phyloP scores from a whole-genome alignment of 2,797 vertebrate genomes.

The Sebastes trivittatus region DNA sequence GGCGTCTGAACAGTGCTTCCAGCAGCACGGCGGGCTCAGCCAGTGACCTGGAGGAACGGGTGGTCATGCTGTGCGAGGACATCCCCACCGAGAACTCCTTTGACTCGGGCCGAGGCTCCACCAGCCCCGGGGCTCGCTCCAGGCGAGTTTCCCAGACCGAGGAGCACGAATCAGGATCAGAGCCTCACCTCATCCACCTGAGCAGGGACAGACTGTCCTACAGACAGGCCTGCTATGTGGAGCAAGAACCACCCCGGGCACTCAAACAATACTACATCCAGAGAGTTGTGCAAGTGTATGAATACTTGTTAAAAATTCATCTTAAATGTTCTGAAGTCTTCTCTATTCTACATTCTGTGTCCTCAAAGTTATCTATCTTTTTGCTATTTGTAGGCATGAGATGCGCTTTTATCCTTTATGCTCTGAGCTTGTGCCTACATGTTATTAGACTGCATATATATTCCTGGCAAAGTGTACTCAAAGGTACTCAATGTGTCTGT shows the following conservation, averaged over 20 bases:
- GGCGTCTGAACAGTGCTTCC: constrained; percentile 48
- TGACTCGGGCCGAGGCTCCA: constrained; percentile 53
- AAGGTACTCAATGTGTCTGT: not conserved
- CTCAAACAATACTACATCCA: constrained; percentile 50
- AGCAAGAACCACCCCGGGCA: constrained; percentile 17
- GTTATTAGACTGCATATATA: constrained; percentile 6
- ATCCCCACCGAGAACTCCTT: constrained; percentile 52
- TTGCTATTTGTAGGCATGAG: not conserved
- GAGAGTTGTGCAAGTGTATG: constrained; percentile 64
- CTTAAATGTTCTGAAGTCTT: not conserved
- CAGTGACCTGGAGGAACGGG: constrained; percentile 75
- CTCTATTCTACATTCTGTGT: not conserved
- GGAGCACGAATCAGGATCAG: constrained; percentile 34
- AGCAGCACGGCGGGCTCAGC: constrained; percentile 55
- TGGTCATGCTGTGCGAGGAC: constrained; percentile 82
- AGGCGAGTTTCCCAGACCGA: constrained; percentile 59
- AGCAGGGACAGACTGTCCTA: constrained; percentile 57
- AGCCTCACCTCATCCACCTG: constrained; percentile 24
- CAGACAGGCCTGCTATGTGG: constrained; percentile 48
- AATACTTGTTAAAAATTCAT: not conserved
- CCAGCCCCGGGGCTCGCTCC: constrained; percentile 35
- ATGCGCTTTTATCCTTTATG: not conserved
- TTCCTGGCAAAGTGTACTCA: constrained; percentile 16
- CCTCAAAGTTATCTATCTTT: not conserved
- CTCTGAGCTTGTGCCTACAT: constrained; percentile 44